A percentile compares a stretch with the other conserved stretches of the same genome.
phyloP scores from a whole-genome alignment of 2,797 vertebrate species.

The Allobates femoralis region DNA sequence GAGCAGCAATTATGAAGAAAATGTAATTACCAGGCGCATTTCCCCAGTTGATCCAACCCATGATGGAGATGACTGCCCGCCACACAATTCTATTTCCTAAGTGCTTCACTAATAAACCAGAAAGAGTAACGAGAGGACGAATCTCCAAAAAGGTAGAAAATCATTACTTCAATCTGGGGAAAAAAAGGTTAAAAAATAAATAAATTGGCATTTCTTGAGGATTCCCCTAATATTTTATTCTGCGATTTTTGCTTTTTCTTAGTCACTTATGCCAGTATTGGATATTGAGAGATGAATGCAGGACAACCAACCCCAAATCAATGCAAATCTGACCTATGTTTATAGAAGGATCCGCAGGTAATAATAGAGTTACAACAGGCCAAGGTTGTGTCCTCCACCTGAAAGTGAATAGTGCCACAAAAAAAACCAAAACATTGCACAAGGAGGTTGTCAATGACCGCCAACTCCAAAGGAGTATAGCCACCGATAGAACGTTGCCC shows the following conservation, averaged over 20 bases:
- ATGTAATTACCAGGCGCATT: constrained; percentile 73
- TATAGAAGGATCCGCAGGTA: too few relatives aligned
- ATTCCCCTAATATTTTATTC: not conserved
- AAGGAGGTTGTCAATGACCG: too few relatives aligned
- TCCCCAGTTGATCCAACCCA: constrained; percentile 64
- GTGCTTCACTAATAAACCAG: constrained; percentile 19
- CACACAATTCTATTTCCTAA: constrained; percentile 30
- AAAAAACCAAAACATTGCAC: too few relatives aligned
- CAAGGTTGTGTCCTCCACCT: too few relatives aligned
- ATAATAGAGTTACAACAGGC: too few relatives aligned
- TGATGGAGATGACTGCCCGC: constrained; percentile 65
- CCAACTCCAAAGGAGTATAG: too few relatives aligned
- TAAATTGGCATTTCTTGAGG: not conserved
- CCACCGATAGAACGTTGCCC: too few relatives aligned
- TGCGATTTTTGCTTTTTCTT: not conserved
- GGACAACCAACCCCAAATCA: too few relatives aligned
- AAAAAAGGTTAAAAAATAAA: not conserved
- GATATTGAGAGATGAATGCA: not conserved
- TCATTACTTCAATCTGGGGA: not conserved
- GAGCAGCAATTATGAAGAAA: constrained; percentile 71
- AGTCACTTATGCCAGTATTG: not conserved
- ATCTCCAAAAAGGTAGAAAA: not conserved
- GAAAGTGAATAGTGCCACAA: too few relatives aligned
- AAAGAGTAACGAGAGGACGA: not conserved
- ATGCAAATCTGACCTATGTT: too few relatives aligned